Conservation (phyloP, 2,888 invertebrate species). For the Nephrotoma flavescens region DNA sequence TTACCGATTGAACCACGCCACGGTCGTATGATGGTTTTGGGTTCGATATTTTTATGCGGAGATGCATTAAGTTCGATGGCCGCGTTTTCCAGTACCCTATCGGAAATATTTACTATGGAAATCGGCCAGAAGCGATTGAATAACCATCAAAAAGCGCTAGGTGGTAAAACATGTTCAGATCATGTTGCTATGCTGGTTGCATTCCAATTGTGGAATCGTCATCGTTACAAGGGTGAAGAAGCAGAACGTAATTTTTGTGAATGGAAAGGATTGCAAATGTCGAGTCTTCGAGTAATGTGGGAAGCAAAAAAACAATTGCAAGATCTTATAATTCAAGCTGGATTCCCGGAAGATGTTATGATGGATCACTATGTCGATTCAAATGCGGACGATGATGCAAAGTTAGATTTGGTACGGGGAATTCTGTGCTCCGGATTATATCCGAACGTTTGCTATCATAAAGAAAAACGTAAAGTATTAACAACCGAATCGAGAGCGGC, state of each 20-base stretch:
- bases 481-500: slow-evolving; percentile 93
- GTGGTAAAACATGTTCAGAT: slow-evolving; percentile 80
- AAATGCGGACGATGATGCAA: slow-evolving; percentile 52
- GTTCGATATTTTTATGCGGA: slow-evolving; percentile 79
- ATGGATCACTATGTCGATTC: slow-evolving; percentile 59
- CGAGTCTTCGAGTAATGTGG: slow-evolving; percentile 78
- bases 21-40: slow-evolving; percentile 93
- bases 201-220: slow-evolving; percentile 68
- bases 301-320: slow-evolving; percentile 72
- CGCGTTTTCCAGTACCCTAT: slow-evolving; percentile 88
- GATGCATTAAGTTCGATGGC: slow-evolving; percentile 89
- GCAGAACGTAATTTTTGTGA: slow-evolving; percentile 81
- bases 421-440: slow-evolving; percentile 84
- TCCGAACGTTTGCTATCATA: slow-evolving; percentile 92
- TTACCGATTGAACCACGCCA: slow-evolving; percentile 91
- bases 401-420: slow-evolving; percentile 69
- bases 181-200: slow-evolving; percentile 91
- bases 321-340: slow-evolving; percentile 53
- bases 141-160: slow-evolving; percentile 70
- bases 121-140: slow-evolving; percentile 60
- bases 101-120: slow-evolving; percentile 81
- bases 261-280: slow-evolving; percentile 74
- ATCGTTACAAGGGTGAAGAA: slow-evolving; percentile 50
- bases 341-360: slow-evolving; percentile 83
- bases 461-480: slow-evolving; percentile 87